Evolutionary conservation across 2,797 vertebrate genomes (phyloP).

Genomic region (Gallirallus australis): DNA sequence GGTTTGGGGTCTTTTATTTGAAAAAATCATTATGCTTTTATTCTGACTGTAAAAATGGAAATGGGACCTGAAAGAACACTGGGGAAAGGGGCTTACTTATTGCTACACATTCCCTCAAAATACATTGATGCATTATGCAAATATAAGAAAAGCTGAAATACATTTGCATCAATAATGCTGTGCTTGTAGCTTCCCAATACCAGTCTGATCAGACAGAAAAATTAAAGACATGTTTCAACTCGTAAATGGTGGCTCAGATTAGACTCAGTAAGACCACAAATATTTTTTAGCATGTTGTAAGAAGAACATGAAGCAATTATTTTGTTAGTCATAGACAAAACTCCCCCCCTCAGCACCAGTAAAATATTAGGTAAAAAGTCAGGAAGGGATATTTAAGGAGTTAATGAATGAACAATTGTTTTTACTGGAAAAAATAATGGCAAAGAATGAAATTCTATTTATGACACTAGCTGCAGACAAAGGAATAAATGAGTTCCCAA

Average conservation of each 20-base stretch:
- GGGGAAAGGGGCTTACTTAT: not conserved
- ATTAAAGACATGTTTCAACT: constrained; percentile 1
- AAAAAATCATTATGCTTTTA: not conserved
- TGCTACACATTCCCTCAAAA: not conserved
- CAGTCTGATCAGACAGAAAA: not conserved
- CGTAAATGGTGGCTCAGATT: not conserved
- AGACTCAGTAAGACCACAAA: not conserved
- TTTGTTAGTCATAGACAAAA: constrained; percentile 26
- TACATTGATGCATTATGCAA: not conserved
- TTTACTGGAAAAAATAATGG: not conserved
- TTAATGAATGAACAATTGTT: not conserved
- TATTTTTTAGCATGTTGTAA: constrained; percentile 14
- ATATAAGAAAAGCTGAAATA: not conserved
- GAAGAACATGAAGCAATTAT: not conserved
- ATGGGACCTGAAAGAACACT: not conserved
- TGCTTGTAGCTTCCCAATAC: not conserved
- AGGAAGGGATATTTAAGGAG: not conserved
- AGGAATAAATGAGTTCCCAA: not conserved
- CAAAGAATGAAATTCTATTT: not conserved
- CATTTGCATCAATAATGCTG: not conserved
- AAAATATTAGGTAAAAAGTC: not conserved
- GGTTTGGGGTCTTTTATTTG: not conserved
- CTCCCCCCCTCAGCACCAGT: not conserved
- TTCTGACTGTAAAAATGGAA: not conserved
- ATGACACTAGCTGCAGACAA: not conserved